These are phyloP conservation scores for Drosophila kohkoa DNA, from an alignment of 1,140 invertebrate genomes.

Conservation along the genomic window DNA sequence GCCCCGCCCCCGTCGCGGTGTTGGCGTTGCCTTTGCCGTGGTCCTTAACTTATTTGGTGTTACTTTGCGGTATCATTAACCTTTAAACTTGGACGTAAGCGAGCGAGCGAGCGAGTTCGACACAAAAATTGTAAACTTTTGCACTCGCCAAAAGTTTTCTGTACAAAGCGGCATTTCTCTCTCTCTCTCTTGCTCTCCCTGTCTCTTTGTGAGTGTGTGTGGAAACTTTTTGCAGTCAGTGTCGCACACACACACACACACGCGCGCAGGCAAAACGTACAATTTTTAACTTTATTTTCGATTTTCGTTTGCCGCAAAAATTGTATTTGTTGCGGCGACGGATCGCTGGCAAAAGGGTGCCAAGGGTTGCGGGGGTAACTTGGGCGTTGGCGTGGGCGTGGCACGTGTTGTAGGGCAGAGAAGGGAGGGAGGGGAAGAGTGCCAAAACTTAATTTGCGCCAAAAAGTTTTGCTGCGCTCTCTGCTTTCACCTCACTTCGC, in stretches of 20 bases:
- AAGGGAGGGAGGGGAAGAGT: not conserved
- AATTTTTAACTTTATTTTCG: slow-evolving; percentile 83
- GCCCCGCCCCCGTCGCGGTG: no score
- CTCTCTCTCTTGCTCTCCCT: no score
- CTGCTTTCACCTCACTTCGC: not conserved
- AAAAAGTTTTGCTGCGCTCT: slow-evolving; percentile 53
- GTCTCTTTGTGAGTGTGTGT: not conserved
- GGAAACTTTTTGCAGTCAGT: slow-evolving; percentile 62
- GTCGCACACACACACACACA: slow-evolving; percentile 27
- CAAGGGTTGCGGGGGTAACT: no score
- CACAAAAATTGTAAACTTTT: slow-evolving; percentile 76
- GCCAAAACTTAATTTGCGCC: slow-evolving; percentile 79
- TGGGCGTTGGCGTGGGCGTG: not conserved
- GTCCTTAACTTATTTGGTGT: slow-evolving; percentile 79
- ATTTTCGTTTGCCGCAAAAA: slow-evolving; percentile 83
- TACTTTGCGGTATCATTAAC: slow-evolving; percentile 79
- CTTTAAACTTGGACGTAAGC: slow-evolving; percentile 74
- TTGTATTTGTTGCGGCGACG: slow-evolving; percentile 69
- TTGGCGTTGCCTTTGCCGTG: not conserved
- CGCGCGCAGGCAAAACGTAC: slow-evolving; percentile 56
- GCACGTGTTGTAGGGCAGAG: no score
- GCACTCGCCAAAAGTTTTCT: slow-evolving; percentile 70
- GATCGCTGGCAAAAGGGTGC: slow-evolving; percentile 1
- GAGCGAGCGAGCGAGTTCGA: slow-evolving; percentile 37
- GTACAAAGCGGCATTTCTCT: not conserved